Base-by-base conservation (phyloP, 2,797 vertebrate genomes). In the Carapus acus region DNA sequence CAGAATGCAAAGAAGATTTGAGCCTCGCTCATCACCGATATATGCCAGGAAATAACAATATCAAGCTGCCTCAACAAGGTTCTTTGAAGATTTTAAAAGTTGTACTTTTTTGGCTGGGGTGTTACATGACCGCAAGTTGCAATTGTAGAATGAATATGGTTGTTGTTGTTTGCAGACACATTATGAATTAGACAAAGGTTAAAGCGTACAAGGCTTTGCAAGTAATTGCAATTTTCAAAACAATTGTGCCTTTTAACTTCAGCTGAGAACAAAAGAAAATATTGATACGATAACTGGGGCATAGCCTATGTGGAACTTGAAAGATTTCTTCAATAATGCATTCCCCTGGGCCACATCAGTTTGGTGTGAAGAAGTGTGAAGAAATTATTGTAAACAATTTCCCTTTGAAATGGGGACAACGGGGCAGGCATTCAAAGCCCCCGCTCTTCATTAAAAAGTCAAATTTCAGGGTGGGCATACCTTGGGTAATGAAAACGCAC, bases 391-490 rank as follows among this genome's bases (percentile, higher is more conserved):
- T 60, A 82, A 87, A 85, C 79, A 72, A 75, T 80, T 82, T 81
- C 72, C 76, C 79, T 86, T 87, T 84, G 76, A 85, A 82, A 76
- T 62, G 72, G 61, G 58, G 58, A 58, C 59, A 69, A 70, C 17
- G 67, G 76, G 67, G 76, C 71, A 79, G 66, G 57, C 77, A 84
- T 81, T 86, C 84, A 89, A 88, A 85, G 83, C 64, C 47, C 39
- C 55, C 68, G 70, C 69, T 77, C 74, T 85, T 85, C 78, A 88
- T 88, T 88, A 88, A 86, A 83, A 86, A 85, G 83, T 87, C 82
- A 85, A 83, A 86, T 88, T 84, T 78, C 54, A 66, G 74, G 60
- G 75, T 38, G 62, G 74, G 73, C 79, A 81, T 85, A 85, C 85
- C 86, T 82, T 80, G 78, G 82, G 84, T 78, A 76, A 73, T 52